These are phyloP conservation scores for Belonocnema kinseyi DNA, from an alignment of 1,140 invertebrate genomes.

Conservation along the genomic window DNA sequence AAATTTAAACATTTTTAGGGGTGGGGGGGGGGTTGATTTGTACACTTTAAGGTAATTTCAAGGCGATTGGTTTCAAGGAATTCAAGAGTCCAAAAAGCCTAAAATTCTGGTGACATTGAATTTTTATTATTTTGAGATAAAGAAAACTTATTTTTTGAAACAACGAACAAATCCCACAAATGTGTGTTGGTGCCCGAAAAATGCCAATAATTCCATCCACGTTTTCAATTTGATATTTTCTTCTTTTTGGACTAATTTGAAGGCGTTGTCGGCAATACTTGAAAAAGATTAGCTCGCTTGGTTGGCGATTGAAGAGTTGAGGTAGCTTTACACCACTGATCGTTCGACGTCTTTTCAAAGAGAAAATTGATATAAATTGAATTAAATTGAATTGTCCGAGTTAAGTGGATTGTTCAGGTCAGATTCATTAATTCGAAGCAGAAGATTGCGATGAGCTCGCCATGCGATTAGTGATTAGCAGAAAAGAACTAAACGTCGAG, in stretches of 20 bases:
- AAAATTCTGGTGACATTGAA: too few relatives aligned
- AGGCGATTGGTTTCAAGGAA: too few relatives aligned
- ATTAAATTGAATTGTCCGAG: background rate
- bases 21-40: too few relatives aligned
- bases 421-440: constrained; percentile 6
- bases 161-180: too few relatives aligned
- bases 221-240: too few relatives aligned
- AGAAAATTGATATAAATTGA: background rate
- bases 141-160: too few relatives aligned
- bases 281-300: background rate
- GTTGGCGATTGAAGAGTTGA: background rate
- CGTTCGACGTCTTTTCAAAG: constrained; percentile 6
- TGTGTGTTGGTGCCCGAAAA: too few relatives aligned
- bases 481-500: background rate
- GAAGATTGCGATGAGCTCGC: background rate
- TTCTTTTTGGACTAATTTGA: background rate
- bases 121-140: too few relatives aligned
- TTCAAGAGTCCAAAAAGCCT: too few relatives aligned
- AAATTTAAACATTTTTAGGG: too few relatives aligned
- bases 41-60: too few relatives aligned
- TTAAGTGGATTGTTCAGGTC: background rate
- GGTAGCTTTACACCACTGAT: constrained; percentile 18
- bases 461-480: constrained; percentile 27
- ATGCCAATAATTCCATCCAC: too few relatives aligned
- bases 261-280: background rate